phyloP scores from a whole-genome alignment of 2,797 vertebrate genomes.

The Pagetopsis macropterus region DNA sequence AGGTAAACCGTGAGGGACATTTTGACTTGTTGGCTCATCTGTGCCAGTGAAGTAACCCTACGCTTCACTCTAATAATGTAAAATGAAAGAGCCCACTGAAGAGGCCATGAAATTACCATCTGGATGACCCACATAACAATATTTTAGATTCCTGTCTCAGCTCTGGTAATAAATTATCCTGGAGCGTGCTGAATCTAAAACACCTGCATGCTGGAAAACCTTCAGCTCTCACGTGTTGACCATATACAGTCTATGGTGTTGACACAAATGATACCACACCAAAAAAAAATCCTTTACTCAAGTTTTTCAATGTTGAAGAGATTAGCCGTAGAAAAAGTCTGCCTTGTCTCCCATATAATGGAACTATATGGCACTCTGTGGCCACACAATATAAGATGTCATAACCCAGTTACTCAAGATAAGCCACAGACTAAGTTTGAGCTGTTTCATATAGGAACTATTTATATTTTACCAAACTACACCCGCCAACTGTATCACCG shows the following conservation, averaged over 20 bases:
- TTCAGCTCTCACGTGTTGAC: background rate
- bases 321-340: no score
- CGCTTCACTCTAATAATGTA: constrained; percentile 1
- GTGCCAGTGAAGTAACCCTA: background rate
- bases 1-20: background rate
- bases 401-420: no score
- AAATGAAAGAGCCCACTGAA: background rate
- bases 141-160: constrained; percentile 7
- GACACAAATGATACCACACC: background rate
- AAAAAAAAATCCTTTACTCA: background rate
- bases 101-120: constrained; percentile 9
- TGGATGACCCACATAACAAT: background rate
- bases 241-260: background rate
- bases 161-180: background rate
- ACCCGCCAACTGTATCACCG: no score
- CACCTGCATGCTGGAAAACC: background rate
- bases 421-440: no score
- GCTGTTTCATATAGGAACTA: no score
- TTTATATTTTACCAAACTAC: no score
- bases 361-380: no score
- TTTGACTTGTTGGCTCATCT: background rate
- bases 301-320: no score
- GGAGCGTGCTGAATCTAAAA: constrained; percentile 3
- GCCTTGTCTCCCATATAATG: no score
- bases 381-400: no score